These are phyloP conservation scores for Trisateles emortualis DNA, from an alignment of 2,888 invertebrate genomes.

Conservation along the genomic window DNA sequence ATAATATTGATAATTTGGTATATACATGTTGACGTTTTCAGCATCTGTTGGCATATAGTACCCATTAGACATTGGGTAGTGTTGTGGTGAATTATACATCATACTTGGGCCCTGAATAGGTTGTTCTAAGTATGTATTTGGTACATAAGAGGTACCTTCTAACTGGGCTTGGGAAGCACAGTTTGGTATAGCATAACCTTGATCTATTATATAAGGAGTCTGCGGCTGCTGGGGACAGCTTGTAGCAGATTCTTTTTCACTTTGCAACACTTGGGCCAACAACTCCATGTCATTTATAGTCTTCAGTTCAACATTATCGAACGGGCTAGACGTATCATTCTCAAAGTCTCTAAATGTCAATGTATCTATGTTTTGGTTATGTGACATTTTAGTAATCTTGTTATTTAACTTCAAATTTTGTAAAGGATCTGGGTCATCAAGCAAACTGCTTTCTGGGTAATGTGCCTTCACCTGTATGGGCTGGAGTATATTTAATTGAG, in stretches of 20 bases:
- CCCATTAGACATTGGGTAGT: conserved; percentile 69
- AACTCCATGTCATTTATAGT: conserved; percentile 97
- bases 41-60: conserved; percentile 66
- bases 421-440: conserved; percentile 82
- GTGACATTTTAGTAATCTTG: conserved; percentile 68
- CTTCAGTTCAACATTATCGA: conserved; percentile 96
- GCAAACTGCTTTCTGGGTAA: conserved; percentile 67
- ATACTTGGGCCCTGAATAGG: conserved; percentile 66
- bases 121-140: conserved; percentile 74
- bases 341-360: conserved; percentile 93
- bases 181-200: conserved; percentile 61
- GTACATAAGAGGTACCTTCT: conserved; percentile 71
- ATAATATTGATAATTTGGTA: conserved; percentile 79
- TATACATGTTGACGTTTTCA: conserved; percentile 70
- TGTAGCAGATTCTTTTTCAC: conserved; percentile 68
- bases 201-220: conserved; percentile 56
- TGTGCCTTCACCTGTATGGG: conserved; percentile 77
- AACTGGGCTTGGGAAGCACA: conserved; percentile 74
- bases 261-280: conserved; percentile 91
- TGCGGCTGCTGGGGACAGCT: conserved; percentile 60
- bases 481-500: conserved; percentile 74
- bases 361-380: conserved; percentile 74
- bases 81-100: conserved; percentile 72
- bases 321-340: conserved; percentile 96
- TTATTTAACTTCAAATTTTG: conserved; percentile 69